Conservation (phyloP, 2,888 invertebrate genomes). For the Crioceris asparagi region DNA sequence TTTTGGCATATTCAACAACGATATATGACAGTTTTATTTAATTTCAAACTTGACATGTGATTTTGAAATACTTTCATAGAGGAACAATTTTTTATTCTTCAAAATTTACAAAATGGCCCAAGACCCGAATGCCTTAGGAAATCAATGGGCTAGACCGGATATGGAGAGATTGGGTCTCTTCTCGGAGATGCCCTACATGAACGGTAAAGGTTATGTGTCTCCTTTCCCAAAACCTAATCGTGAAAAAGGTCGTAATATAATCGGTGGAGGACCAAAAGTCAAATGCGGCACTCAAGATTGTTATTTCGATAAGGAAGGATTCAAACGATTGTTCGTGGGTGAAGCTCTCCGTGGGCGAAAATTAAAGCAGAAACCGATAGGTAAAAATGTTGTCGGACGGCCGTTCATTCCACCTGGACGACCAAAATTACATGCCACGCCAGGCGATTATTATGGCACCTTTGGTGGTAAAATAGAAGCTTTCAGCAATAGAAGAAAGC, state of each 20-base stretch:
- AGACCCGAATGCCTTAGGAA: conserved; percentile 9
- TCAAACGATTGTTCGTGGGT: conserved; percentile 38
- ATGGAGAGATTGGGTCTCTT: conserved; percentile 38
- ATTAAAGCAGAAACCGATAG: conserved; percentile 18
- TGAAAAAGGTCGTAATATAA: conserved; percentile 29
- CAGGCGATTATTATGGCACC: conserved; percentile 45
- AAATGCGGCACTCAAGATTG: conserved; percentile 36
- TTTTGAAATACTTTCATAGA: too few species aligned
- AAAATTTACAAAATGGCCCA: background rate
- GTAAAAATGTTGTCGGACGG: conserved; percentile 21
- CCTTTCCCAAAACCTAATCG: conserved; percentile 19
- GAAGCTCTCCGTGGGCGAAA: conserved; percentile 28
- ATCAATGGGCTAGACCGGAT: conserved; percentile 32
- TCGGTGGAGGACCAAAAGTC: conserved; percentile 31
- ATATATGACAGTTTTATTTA: too few species aligned
- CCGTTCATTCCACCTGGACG: conserved; percentile 32
- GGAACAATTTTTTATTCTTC: background rate
- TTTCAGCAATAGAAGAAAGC: conserved; percentile 23
- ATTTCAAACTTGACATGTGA: too few species aligned
- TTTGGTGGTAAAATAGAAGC: conserved; percentile 33
- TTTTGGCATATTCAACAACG: too few species aligned
- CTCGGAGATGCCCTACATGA: conserved; percentile 37
- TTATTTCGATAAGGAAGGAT: conserved; percentile 38
- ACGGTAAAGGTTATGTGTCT: conserved; percentile 29
- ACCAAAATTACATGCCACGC: conserved; percentile 39